phyloP scores from a whole-genome alignment of 53 echinoderm and acorn worm genomes.

The Henricia sp. region DNA sequence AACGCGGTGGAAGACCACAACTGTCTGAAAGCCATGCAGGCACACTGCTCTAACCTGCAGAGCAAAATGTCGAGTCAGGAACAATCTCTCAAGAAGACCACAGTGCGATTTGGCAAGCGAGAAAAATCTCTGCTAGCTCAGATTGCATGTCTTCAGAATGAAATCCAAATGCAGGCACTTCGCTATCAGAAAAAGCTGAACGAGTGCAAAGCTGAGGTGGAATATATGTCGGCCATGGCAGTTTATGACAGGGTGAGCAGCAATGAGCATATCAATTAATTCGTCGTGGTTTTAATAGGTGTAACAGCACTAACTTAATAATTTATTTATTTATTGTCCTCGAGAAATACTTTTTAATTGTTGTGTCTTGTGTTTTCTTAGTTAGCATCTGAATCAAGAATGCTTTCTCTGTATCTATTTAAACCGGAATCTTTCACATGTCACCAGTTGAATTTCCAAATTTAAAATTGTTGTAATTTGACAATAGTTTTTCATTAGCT shows the following conservation, averaged over 20 bases:
- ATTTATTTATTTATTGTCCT: no score
- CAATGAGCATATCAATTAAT: background rate
- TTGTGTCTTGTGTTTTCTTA: no score
- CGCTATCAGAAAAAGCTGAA: conserved; percentile 97
- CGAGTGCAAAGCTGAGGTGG: conserved; percentile 93
- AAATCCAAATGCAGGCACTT: conserved; percentile 97
- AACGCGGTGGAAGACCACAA: conserved; percentile 81
- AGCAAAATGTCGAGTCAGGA: conserved; percentile 87
- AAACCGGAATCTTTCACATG: no score
- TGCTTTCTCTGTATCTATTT: no score
- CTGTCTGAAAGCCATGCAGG: conserved; percentile 90
- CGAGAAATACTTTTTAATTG: no score
- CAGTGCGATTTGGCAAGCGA: conserved; percentile 83
- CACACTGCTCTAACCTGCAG: conserved; percentile 76
- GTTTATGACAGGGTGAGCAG: conserved; percentile 84
- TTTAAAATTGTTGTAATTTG: no score
- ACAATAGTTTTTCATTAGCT: no score
- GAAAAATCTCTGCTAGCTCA: conserved; percentile 92
- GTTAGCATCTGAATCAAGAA: no score
- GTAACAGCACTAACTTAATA: no score
- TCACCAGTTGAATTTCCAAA: no score
- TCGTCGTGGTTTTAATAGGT: no score
- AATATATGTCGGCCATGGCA: conserved; percentile 85
- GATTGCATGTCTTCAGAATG: conserved; percentile 96
- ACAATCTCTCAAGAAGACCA: conserved; percentile 83